These are phyloP conservation scores for Stenolophus ochropezus DNA, from an alignment of 2,888 invertebrate species.

Conservation along the genomic window DNA sequence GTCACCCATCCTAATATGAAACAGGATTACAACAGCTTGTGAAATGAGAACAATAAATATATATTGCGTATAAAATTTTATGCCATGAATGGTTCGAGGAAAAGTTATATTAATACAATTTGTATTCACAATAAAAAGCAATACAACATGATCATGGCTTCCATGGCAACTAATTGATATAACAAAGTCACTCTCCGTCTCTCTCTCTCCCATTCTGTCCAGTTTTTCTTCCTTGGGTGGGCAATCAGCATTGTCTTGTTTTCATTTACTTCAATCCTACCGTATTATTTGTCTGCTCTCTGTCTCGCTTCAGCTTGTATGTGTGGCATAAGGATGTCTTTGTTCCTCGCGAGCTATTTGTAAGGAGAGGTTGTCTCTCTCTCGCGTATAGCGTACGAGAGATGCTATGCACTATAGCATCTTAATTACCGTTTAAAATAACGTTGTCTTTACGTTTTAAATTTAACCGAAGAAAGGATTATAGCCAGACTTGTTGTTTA, in stretches of 20 bases:
- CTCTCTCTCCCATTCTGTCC: neutral
- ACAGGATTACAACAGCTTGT: too few species aligned
- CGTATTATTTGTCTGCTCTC: conserved; percentile 60
- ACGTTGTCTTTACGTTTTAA: conserved; percentile 68
- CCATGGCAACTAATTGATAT: conserved; percentile 36
- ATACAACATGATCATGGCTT: neutral
- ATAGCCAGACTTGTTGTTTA: neutral
- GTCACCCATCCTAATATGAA: too few species aligned
- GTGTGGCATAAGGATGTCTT: neutral
- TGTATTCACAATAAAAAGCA: neutral
- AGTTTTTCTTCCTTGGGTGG: conserved; percentile 66
- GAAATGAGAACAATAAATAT: too few species aligned
- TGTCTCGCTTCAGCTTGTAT: neutral
- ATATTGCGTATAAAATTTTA: too few species aligned
- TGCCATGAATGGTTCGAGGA: neutral
- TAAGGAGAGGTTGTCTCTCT: conserved; percentile 58
- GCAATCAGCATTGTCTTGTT: conserved; percentile 66
- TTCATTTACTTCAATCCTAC: conserved; percentile 65
- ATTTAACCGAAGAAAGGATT: conserved; percentile 64
- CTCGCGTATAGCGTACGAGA: neutral
- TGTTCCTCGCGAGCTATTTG: neutral
- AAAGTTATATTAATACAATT: neutral
- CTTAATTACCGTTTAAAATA: conserved; percentile 70
- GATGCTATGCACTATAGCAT: conserved; percentile 68
- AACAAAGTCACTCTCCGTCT: conserved; percentile 45